Evolutionary conservation across 2,113 vertebrate species (phyloP).

Genomic region (Piaya cayana): DNA sequence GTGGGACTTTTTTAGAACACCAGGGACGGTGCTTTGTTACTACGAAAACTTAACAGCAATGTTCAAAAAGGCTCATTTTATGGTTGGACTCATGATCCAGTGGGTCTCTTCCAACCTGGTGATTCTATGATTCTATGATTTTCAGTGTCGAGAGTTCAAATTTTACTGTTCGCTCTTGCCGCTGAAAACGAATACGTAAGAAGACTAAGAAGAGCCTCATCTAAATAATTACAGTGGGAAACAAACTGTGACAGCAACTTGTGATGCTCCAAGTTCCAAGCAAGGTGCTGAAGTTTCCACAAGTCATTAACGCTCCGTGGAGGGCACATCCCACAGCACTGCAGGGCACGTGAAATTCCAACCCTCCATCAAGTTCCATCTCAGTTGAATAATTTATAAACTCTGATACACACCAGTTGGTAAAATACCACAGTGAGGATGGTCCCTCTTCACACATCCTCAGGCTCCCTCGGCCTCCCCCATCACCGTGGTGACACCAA

Average conservation of each 20-base stretch:
- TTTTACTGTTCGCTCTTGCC: not conserved
- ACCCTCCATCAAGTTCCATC: not conserved
- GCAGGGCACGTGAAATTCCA: not conserved
- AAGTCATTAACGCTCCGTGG: not conserved
- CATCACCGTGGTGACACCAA: not conserved
- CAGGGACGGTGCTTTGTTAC: not conserved
- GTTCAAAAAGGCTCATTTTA: not conserved
- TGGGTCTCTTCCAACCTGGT: too few relatives aligned
- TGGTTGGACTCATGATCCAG: too few relatives aligned
- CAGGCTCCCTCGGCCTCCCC: not conserved
- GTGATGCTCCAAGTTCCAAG: not conserved
- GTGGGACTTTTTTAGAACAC: rapidly evolving
- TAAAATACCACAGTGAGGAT: not conserved
- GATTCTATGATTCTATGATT: too few relatives aligned
- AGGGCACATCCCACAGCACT: not conserved
- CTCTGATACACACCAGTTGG: not conserved
- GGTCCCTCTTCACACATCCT: not conserved
- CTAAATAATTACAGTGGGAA: not conserved
- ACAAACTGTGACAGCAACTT: not conserved
- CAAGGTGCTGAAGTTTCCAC: not conserved
- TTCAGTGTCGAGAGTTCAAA: not conserved
- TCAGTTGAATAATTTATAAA: not conserved
- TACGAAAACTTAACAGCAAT: not conserved
- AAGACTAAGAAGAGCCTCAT: not conserved
- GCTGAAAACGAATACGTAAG: not conserved